These are phyloP conservation scores for Eptatretus atami DNA, from an alignment of 2,797 vertebrate genomes.

Conservation along the genomic window DNA sequence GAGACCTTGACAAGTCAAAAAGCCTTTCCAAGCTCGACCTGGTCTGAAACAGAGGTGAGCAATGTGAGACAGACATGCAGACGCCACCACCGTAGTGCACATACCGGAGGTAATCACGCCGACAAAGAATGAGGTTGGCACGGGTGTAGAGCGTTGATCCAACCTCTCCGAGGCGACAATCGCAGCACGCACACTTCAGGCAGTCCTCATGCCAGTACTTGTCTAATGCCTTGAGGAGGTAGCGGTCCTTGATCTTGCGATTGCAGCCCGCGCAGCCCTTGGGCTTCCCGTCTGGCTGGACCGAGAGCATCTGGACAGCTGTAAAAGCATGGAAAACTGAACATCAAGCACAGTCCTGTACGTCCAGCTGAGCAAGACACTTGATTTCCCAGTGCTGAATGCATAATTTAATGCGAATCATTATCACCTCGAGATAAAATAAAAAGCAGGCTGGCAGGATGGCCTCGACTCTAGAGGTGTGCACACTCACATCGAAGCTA, in stretches of 20 bases:
- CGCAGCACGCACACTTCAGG: constrained; percentile 83
- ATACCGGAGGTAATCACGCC: constrained; percentile 89
- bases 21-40: too few species aligned
- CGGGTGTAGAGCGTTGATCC: constrained; percentile 93
- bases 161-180: constrained; percentile 79
- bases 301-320: constrained; percentile 99
- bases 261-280: constrained; percentile 99
- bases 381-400: too few species aligned
- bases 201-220: constrained; percentile 98
- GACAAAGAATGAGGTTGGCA: constrained; percentile 90
- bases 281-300: constrained; percentile 98
- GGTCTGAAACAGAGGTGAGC: not conserved
- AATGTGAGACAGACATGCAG: not conserved
- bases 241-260: constrained; percentile 96
- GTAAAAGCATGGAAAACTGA: constrained; percentile 7
- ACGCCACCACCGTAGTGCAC: constrained; percentile 8
- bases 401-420: too few species aligned
- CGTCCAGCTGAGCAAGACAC: too few species aligned
- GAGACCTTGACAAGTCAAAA: too few species aligned
- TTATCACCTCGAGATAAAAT: too few species aligned
- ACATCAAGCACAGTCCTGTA: too few species aligned
- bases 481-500: too few species aligned
- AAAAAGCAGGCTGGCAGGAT: too few species aligned
- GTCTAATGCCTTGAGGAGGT: constrained; percentile 86
- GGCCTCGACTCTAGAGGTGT: too few species aligned